These are phyloP conservation scores for Kryptolebias marmoratus DNA, from an alignment of 2,113 vertebrate species.

Conservation along the genomic window DNA sequence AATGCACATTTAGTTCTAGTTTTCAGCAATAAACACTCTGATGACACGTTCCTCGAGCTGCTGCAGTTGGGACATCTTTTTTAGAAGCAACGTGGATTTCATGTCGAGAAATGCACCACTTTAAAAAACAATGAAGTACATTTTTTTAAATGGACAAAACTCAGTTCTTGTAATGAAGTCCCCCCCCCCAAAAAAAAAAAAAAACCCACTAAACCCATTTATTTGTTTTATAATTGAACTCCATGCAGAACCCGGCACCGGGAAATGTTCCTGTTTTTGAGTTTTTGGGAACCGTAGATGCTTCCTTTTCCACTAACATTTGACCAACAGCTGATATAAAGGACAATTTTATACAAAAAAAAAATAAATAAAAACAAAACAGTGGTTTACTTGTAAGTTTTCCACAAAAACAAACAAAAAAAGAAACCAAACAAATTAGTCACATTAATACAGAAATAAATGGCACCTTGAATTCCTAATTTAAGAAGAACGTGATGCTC, in stretches of 20 bases:
- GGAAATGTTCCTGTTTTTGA: no score
- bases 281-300: not conserved
- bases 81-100: no score
- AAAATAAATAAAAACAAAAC: conserved; percentile 47
- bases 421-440: conserved; percentile 74
- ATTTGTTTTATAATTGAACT: no score
- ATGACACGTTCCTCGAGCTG: not conserved
- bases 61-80: no score
- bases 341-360: conserved; percentile 31
- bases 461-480: conserved; percentile 83
- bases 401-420: conserved; percentile 38
- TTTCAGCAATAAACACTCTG: not conserved
- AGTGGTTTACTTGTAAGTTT: conserved; percentile 70
- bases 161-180: no score
- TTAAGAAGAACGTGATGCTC: conserved; percentile 79
- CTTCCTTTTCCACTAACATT: conserved; percentile 13
- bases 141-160: no score
- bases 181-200: no score
- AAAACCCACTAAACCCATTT: no score
- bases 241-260: no score
- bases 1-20: no score
- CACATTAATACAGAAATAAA: conserved; percentile 83
- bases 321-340: conserved; percentile 21
- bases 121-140: no score
- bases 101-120: no score